Evolutionary conservation across 2,888 invertebrate species (phyloP), one percentile per base, ranked within the genome.

Genomic region (Beris morrisii): DNA sequence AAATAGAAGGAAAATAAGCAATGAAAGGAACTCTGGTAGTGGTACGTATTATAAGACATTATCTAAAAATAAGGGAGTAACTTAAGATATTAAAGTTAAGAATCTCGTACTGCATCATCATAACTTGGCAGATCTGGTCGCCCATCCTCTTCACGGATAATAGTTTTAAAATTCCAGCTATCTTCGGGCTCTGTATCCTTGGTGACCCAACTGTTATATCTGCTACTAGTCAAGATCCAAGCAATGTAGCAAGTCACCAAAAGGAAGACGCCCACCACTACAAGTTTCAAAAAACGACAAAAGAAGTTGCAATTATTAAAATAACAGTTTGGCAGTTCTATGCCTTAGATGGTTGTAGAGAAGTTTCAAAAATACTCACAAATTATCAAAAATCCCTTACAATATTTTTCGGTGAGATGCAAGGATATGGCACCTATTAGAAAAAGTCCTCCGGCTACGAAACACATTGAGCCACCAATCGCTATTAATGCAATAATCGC

Each of bases 391-490:
- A 61, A 13, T 22, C 61, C 61, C 12, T 50, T 31, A 9, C 22
- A 32, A 38, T 61, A 61, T 22, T 50, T 50, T 12, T 61, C 61
- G 5, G 38, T 52, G 2, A 50, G 61, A 11, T 61, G 61, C 52
- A 52, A 38, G 5, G 61, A 61, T 38, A 61, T 61, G 7, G 61
- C 61, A 52, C 61, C 52, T 22, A 61, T 50, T 2, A 61, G 30
- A 38, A 61, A 61, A 22, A 61, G 38, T 12, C 50, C 61, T 13
- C 61, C 61, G 11, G 61, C 61, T 9, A 61, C 61, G 22, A 61
- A 61, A 30, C 61, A 61, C 61, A 61, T 61, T 12, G 61, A 61
- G 2, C 61, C 61, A 1, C 61, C 61, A n/a, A 61, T 61, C 5
- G 61, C 30, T 3, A 61, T 61, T 5, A 61, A 38, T 12, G 61